A percentile compares a stretch with the other conserved stretches of the same genome.
phyloP scores from a whole-genome alignment of 2,797 vertebrate species.

The Molothrus ater region DNA sequence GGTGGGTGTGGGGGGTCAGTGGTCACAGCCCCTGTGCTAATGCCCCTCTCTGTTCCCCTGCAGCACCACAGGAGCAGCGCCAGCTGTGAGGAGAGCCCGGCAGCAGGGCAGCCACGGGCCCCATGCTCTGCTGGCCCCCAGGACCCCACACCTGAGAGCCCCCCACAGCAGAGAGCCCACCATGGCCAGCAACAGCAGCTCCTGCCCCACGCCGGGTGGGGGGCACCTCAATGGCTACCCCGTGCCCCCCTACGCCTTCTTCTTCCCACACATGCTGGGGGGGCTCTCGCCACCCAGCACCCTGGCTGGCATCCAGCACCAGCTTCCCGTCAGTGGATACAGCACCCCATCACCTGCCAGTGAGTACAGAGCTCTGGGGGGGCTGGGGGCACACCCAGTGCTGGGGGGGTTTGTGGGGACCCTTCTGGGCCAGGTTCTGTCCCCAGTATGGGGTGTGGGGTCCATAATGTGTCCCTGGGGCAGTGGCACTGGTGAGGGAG shows the following conservation, averaged over 20 bases:
- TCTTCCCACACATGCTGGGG: constrained; percentile 94
- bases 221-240: constrained; percentile 91
- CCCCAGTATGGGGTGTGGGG: accelerated
- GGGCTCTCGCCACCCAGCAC: constrained; percentile 88
- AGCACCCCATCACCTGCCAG: constrained; percentile 96
- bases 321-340: constrained; percentile 92
- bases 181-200: constrained; percentile 96
- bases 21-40: neutral
- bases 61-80: neutral
- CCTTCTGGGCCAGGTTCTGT: neutral
- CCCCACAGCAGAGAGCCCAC: constrained; percentile 13
- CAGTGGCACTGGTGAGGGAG: neutral
- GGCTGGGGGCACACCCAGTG: neutral
- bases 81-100: constrained; percentile 2
- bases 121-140: constrained; percentile 42
- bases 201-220: constrained; percentile 82
- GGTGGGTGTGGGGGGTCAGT: neutral
- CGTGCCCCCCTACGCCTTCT: constrained; percentile 93
- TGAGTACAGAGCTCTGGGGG: constrained; percentile 73
- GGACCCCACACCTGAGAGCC: neutral
- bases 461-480: accelerated
- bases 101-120: neutral
- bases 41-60: neutral
- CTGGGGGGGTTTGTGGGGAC: accelerated
- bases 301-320: constrained; percentile 83